phyloP scores from a whole-genome alignment of 2,113 vertebrate species.

The Notothenia rossii region DNA sequence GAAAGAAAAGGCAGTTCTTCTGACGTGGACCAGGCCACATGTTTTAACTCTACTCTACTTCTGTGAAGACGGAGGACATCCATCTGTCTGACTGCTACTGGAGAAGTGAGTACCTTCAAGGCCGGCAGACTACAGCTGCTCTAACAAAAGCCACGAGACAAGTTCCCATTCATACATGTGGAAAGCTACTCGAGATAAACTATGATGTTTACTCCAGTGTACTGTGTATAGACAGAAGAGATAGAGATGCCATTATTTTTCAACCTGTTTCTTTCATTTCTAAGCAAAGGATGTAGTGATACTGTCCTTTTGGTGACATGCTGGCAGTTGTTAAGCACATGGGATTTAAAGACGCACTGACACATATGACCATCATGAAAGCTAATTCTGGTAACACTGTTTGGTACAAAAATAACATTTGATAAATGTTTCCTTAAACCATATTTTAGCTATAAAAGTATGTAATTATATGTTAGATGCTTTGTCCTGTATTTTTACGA shows the following conservation, averaged over 20 bases:
- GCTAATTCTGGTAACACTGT: neutral
- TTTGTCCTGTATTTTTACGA: neutral
- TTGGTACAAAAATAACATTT: slow-evolving; percentile 6
- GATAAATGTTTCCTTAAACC: neutral
- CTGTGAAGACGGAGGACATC: slow-evolving; percentile 26
- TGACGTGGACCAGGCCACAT: neutral
- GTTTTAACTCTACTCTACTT: neutral
- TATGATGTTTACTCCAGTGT: neutral
- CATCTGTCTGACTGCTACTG: neutral
- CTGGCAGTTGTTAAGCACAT: slow-evolving; percentile 17
- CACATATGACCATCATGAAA: slow-evolving; percentile 28
- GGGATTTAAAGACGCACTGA: slow-evolving; percentile 43
- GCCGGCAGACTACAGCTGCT: neutral
- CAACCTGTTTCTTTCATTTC: neutral
- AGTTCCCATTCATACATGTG: slow-evolving; percentile 3
- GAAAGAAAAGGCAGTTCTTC: slow-evolving; percentile 1
- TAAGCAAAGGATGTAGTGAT: neutral
- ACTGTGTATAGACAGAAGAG: neutral
- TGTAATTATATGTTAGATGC: neutral
- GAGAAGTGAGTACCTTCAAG: slow-evolving; percentile 54
- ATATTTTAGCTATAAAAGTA: neutral
- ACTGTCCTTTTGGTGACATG: slow-evolving; percentile 2
- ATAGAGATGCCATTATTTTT: neutral
- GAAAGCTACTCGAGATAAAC: neutral
- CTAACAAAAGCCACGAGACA: neutral